Conservation (phyloP, 2,113 vertebrate genomes). For the Neogobius melanostomus region DNA sequence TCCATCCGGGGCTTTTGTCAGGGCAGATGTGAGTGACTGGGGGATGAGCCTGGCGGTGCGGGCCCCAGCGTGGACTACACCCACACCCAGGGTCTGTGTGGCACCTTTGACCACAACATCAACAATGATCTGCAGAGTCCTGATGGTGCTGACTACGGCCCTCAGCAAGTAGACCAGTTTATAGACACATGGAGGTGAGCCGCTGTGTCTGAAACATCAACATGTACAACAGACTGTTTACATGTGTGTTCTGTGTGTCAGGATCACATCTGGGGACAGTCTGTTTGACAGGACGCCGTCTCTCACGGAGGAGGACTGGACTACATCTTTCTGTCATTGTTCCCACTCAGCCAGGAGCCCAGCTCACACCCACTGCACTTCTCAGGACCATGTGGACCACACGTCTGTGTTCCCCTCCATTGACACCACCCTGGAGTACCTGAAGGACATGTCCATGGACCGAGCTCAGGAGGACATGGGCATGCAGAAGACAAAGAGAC, state of each 20-base stretch:
- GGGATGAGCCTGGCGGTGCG: slow-evolving; percentile 78
- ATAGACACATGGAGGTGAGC: slow-evolving; percentile 77
- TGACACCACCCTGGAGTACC: slow-evolving; percentile 78
- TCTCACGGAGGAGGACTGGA: slow-evolving; percentile 36
- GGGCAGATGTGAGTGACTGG: slow-evolving; percentile 72
- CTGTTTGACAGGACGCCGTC: slow-evolving; percentile 76
- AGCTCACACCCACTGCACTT: slow-evolving; percentile 60
- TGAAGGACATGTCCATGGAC: slow-evolving; percentile 50
- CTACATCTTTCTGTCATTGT: slow-evolving; percentile 75
- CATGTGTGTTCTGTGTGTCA: slow-evolving; percentile 40
- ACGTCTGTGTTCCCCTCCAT: slow-evolving; percentile 75
- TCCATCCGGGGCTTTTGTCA: slow-evolving; percentile 78
- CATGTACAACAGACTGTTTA: not conserved
- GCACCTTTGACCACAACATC: slow-evolving; percentile 74
- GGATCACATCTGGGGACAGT: slow-evolving; percentile 78
- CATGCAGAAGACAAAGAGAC: slow-evolving; percentile 40
- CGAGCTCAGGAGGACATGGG: slow-evolving; percentile 35
- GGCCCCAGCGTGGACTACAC: slow-evolving; percentile 69
- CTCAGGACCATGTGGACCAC: slow-evolving; percentile 72
- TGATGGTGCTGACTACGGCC: slow-evolving; percentile 37
- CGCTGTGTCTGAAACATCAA: not conserved
- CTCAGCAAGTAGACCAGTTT: slow-evolving; percentile 62
- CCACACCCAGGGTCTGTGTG: slow-evolving; percentile 74
- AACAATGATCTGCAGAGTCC: slow-evolving; percentile 74
- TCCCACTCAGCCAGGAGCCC: slow-evolving; percentile 34